These are phyloP conservation scores for Stichodactyla helianthus DNA, from an alignment of 64 coral and sea anemone species.

Conservation along the genomic window DNA sequence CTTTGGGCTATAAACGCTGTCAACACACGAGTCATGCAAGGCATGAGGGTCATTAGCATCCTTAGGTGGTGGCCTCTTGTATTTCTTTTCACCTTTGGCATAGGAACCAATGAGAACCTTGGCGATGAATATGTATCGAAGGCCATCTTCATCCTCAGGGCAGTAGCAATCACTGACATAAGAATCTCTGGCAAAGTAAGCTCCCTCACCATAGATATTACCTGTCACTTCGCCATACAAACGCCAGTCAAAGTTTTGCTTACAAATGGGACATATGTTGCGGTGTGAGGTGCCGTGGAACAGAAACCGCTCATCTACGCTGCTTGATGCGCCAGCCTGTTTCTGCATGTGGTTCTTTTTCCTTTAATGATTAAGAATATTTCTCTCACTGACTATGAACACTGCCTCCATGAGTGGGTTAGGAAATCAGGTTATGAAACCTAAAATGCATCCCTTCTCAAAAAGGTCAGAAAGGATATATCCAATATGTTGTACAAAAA, in stretches of 20 bases:
- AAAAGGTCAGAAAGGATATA: too few relatives aligned
- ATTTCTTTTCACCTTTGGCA: slow-evolving; percentile 38
- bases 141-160: slow-evolving; percentile 9
- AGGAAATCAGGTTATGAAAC: too few relatives aligned
- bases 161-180: slow-evolving; percentile 46
- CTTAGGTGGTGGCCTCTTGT: slow-evolving; percentile 24
- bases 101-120: slow-evolving; percentile 70
- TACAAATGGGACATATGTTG: slow-evolving; percentile 46
- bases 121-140: slow-evolving; percentile 62
- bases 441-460: too few relatives aligned
- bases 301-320: slow-evolving; percentile 33
- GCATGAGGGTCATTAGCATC: background rate
- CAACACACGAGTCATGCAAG: slow-evolving; percentile 62
- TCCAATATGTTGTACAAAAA: too few relatives aligned
- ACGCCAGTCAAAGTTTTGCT: slow-evolving; percentile 59
- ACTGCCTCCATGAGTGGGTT: too few relatives aligned
- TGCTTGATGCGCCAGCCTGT: background rate
- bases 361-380: slow-evolving; percentile 8
- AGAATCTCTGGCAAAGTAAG: slow-evolving; percentile 57
- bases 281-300: slow-evolving; percentile 40
- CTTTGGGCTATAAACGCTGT: slow-evolving; percentile 29
- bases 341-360: slow-evolving; percentile 54
- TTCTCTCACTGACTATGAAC: too few relatives aligned
- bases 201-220: slow-evolving; percentile 48
- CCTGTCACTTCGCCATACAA: slow-evolving; percentile 25